phyloP scores from a whole-genome alignment of 2,113 vertebrate genomes.

The Hydrolagus affinis region DNA sequence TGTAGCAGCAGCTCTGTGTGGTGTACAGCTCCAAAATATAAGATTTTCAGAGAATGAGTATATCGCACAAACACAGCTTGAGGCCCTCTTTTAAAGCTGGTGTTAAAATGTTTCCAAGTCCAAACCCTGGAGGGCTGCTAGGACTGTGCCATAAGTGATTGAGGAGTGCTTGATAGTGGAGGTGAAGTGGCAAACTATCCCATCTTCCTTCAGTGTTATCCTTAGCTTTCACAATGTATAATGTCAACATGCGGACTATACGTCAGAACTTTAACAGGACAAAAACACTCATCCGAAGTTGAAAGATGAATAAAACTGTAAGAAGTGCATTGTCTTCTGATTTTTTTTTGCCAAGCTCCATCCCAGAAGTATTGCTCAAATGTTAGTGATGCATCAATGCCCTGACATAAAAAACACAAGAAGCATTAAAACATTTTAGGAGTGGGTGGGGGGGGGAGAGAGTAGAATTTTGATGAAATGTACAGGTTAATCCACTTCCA shows the following conservation, averaged over 20 bases:
- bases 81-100: too few relatives aligned
- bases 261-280: constrained; percentile 1
- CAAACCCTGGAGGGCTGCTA: neutral
- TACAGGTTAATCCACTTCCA: neutral
- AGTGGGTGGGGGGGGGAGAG: too few relatives aligned
- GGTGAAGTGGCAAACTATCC: neutral
- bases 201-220: neutral
- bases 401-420: neutral
- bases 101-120: neutral
- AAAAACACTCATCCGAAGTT: neutral
- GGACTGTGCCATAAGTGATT: neutral
- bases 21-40: neutral
- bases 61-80: neutral
- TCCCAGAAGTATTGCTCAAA: neutral
- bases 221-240: neutral
- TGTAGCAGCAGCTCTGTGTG: neutral
- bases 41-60: neutral
- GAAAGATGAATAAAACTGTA: neutral
- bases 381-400: neutral
- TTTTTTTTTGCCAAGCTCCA: neutral
- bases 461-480: constrained; percentile 1
- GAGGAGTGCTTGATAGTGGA: neutral
- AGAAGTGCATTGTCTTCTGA: neutral
- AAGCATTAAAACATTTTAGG: neutral
- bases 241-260: neutral